Base-by-base conservation (phyloP, 1,140 invertebrate species). In the Acromyrmex heyeri region DNA sequence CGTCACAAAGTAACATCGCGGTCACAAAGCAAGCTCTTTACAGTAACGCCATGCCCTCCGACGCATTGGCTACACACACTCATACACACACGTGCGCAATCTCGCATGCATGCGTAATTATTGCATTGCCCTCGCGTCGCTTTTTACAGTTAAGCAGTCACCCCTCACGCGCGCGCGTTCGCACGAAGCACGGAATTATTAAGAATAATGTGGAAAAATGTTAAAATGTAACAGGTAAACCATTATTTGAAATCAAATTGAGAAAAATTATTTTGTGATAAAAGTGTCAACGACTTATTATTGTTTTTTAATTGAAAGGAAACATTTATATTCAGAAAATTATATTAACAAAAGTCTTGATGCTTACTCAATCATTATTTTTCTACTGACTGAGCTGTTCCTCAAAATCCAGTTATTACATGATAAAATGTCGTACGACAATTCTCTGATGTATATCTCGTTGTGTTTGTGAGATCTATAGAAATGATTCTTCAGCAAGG, bases 61-160 rank as follows among this genome's bases (percentile, higher is more conserved):
- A 62, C 69, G 55, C 79, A 62, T 83, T 69, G 38, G 38, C 24
- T 48, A n/a, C 79, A 75, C 14, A 83, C 38, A 48, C 55, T 59
- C 55, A 53, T 14, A 16, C 61, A 44, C 21, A 59, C 48, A 69
- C 27, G 38, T 48, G 24, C 53, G 55, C 64, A 38, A 48, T 83
- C 38, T 83, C 69, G 79, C 75, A 67, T 75, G 81, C 83, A 61
- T 69, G 59, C 48, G 38, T 83, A 75, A 75, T 83, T 83, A 83
- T 83, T 75, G 79, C 79, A 62, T 62, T n/a, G 69, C 55, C n/a
- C 55, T 83, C 38, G 24, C 57, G 53, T 83, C 24, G 27, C 12
- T 50, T 82, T 82, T 82, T 82, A 82, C 55, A 73, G 14, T 61
- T 82, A 73, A 82, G 67, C 79, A 73, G 67, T 82, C 69, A 82